Evolutionary conservation across 2,888 invertebrate species (phyloP).

Genomic region (Nephrocerus scutellatus): DNA sequence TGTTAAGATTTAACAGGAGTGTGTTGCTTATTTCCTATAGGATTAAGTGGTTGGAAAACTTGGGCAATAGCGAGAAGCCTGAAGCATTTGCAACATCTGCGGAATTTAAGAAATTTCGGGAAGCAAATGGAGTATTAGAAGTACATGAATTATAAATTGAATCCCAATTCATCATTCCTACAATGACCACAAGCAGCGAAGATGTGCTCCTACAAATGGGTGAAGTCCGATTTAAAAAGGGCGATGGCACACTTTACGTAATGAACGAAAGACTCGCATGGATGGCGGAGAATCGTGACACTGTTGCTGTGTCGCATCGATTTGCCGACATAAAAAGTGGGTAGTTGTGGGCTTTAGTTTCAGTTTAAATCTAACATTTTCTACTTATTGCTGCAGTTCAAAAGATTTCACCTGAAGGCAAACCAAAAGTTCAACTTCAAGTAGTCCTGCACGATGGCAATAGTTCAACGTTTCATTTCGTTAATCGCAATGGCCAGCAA

Average conservation of each 20-base stretch:
- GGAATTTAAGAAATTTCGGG: no score
- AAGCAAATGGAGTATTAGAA: no score
- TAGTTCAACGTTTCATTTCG: slow-evolving; percentile 96
- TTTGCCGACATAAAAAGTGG: slow-evolving; percentile 95
- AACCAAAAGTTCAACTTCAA: slow-evolving; percentile 96
- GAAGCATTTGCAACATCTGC: no score
- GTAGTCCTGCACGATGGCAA: slow-evolving; percentile 89
- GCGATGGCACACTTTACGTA: slow-evolving; percentile 86
- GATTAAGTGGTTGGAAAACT: no score
- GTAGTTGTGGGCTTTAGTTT: slow-evolving; percentile 28
- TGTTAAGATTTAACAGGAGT: no score
- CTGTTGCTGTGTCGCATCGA: slow-evolving; percentile 85
- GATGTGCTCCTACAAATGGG: slow-evolving; percentile 90
- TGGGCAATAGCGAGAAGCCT: no score
- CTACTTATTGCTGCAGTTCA: slow-evolving; percentile 62
- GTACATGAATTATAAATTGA: no score
- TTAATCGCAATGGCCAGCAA: slow-evolving; percentile 73
- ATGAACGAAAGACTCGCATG: slow-evolving; percentile 95
- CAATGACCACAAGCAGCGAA: slow-evolving; percentile 84
- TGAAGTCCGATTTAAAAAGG: slow-evolving; percentile 91
- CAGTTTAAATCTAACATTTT: neutral
- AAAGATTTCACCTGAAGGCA: slow-evolving; percentile 94
- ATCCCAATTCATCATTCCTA: no score
- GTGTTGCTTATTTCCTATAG: no score
- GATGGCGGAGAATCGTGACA: slow-evolving; percentile 90